Evolutionary conservation across 2,797 vertebrate genomes (phyloP).

Genomic region (Chiloscyllium punctatum): DNA sequence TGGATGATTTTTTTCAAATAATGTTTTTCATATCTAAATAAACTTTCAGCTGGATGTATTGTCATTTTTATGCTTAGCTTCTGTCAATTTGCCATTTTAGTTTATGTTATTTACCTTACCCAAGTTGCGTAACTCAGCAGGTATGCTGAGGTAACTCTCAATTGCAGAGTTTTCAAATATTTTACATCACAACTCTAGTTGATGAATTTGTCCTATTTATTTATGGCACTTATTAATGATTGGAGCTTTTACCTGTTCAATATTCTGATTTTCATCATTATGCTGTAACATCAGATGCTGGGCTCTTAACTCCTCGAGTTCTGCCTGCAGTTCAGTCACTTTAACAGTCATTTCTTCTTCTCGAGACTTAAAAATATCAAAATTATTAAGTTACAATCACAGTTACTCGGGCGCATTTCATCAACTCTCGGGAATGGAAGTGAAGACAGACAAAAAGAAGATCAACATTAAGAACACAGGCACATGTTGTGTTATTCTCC

Average conservation of each 20-base stretch:
- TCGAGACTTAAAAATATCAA: conserved; percentile 63
- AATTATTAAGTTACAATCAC: conserved; percentile 30
- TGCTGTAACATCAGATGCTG: conserved; percentile 47
- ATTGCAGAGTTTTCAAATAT: not conserved
- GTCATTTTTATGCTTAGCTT: not conserved
- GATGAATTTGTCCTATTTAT: not conserved
- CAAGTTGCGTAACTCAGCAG: not conserved
- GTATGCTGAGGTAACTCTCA: not conserved
- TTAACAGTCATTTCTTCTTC: conserved; percentile 91
- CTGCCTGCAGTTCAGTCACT: conserved; percentile 79
- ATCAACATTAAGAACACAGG: conserved; percentile 1
- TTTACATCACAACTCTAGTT: not conserved
- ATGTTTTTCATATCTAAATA: not conserved
- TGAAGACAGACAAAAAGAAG: not conserved
- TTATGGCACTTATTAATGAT: not conserved
- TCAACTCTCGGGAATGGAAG: not conserved
- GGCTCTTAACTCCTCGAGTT: conserved; percentile 71
- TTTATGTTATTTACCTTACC: not conserved
- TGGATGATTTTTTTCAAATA: no score
- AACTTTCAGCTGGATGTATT: not conserved
- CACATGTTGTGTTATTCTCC: not conserved
- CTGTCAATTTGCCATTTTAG: no score
- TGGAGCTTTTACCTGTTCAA: conserved; percentile 50
- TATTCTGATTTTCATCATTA: conserved; percentile 49
- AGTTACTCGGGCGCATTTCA: not conserved